phyloP scores from a whole-genome alignment of 2,888 invertebrate genomes.

The Glaucopsyche alexis region DNA sequence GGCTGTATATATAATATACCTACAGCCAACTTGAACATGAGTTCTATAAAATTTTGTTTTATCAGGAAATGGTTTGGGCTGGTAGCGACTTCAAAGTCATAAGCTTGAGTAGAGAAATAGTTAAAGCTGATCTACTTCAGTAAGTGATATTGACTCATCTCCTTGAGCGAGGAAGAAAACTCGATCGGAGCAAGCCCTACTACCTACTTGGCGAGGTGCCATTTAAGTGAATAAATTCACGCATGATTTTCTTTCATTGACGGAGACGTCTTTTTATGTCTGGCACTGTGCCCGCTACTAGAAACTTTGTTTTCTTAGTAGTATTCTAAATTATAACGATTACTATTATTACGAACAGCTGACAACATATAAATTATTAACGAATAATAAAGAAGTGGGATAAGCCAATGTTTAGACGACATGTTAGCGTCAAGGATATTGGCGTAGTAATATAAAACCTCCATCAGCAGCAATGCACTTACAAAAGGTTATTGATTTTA shows the following conservation, averaged over 20 bases:
- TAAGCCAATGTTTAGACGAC: not conserved
- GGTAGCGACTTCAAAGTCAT: too few species aligned
- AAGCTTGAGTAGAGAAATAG: too few species aligned
- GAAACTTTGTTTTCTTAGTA: constrained; percentile 13
- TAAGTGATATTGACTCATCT: not conserved
- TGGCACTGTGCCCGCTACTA: constrained; percentile 2
- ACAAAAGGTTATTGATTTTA: not conserved
- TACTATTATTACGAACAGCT: not conserved
- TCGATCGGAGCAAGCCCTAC: not conserved
- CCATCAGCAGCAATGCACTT: not conserved
- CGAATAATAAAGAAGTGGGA: not conserved
- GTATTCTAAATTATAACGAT: not conserved
- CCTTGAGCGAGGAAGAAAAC: not conserved
- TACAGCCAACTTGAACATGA: too few species aligned
- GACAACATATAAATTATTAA: not conserved
- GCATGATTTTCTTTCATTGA: constrained; percentile 8
- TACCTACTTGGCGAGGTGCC: constrained; percentile 11
- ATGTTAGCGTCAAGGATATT: not conserved
- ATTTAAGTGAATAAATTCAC: constrained; percentile 13
- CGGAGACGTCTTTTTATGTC: constrained; percentile 11
- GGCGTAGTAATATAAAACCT: not conserved
- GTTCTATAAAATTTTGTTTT: too few species aligned
- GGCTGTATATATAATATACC: too few species aligned
- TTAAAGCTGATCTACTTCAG: too few species aligned
- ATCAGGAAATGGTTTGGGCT: too few species aligned